Percentiles rank a stretch among this genome's conserved stretches.
phyloP scores from a whole-genome alignment of 2,797 vertebrate species.

The Octomys mimax region DNA sequence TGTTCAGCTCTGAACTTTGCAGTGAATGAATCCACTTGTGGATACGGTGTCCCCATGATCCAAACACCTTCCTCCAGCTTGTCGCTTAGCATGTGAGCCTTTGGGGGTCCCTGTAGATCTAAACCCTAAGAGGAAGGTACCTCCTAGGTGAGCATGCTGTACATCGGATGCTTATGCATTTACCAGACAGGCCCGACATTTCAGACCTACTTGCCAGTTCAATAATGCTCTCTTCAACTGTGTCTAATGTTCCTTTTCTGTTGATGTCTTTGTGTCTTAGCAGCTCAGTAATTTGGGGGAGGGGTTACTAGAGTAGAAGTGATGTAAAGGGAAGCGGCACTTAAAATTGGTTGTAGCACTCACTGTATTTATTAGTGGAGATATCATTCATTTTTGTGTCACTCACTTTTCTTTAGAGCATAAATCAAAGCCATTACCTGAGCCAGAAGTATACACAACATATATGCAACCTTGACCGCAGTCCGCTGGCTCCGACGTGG shows the following conservation, averaged over 20 bases:
- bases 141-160: too few species aligned
- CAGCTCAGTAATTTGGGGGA: not conserved
- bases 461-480: not conserved
- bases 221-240: not conserved
- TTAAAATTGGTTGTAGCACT: not conserved
- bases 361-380: not conserved
- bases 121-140: not conserved
- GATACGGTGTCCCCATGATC: not conserved
- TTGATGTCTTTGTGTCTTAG: not conserved
- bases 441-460: not conserved
- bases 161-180: not conserved
- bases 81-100: not conserved
- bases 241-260: not conserved
- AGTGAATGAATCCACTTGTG: not conserved
- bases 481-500: too few species aligned
- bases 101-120: not conserved
- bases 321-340: not conserved
- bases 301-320: not conserved
- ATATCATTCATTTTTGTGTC: not conserved
- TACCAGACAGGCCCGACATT: not conserved
- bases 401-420: not conserved
- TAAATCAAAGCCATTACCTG: not conserved
- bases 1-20: not conserved
- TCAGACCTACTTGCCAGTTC: not conserved
- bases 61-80: not conserved